Conservation (phyloP, 2,113 vertebrate genomes). For the Coreoperca whiteheadi region DNA sequence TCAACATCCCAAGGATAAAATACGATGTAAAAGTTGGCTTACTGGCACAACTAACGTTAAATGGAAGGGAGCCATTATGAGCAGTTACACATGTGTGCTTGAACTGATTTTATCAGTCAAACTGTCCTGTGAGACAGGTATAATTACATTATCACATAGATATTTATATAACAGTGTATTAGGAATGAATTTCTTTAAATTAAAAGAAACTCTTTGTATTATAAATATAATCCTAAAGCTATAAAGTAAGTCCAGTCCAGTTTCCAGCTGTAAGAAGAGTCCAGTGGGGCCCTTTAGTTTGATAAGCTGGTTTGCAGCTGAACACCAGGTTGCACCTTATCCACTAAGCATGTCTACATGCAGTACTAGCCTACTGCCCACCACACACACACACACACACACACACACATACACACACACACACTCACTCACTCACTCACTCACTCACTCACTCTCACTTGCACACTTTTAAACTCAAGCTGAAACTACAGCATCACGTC, state of each 20-base stretch:
- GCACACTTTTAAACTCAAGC: background rate
- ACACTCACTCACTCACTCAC: background rate
- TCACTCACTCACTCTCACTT: background rate
- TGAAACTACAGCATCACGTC: slow-evolving; percentile 41
- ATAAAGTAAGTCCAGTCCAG: background rate
- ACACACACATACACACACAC: no score
- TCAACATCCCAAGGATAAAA: background rate
- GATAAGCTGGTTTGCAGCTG: slow-evolving; percentile 6
- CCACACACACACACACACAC: background rate
- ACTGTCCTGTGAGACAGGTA: background rate
- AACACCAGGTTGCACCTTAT: background rate
- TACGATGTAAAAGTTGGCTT: no score
- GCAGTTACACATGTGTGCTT: no score
- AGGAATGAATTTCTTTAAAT: rapidly evolving
- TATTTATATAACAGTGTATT: background rate
- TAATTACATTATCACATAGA: no score
- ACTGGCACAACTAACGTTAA: background rate
- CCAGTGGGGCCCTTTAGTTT: slow-evolving; percentile 4
- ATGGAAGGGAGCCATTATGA: background rate
- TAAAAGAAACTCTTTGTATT: background rate
- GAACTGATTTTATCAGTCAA: background rate
- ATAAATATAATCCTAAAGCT: background rate
- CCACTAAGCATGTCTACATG: background rate
- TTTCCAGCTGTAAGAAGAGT: background rate
- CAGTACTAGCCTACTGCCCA: background rate